Evolutionary conservation across 2,113 vertebrate species (phyloP).

Genomic region (Pleuronectes platessa): DNA sequence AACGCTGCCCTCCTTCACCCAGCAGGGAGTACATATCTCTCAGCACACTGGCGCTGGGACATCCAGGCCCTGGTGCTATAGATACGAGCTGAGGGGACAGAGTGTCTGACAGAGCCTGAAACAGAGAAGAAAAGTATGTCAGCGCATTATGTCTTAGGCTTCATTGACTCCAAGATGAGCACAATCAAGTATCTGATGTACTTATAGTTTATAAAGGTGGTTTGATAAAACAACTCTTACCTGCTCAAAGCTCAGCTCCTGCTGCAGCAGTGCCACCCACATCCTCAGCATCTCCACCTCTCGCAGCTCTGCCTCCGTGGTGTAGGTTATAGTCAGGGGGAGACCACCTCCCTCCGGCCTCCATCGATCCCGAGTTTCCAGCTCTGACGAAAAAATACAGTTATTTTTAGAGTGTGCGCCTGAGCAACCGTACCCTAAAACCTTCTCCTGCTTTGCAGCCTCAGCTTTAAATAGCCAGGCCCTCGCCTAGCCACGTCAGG

Average conservation of each 20-base stretch:
- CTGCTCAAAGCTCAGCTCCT: slow-evolving; percentile 88
- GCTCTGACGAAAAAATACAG: slow-evolving; percentile 70
- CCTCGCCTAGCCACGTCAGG: slow-evolving; percentile 43
- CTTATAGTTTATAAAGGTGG: neutral
- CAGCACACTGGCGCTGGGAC: slow-evolving; percentile 62
- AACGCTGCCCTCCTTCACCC: slow-evolving; percentile 84
- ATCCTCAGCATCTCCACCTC: slow-evolving; percentile 84
- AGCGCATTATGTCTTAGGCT: neutral
- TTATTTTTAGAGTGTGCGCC: slow-evolving; percentile 54
- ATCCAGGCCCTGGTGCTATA: slow-evolving; percentile 31
- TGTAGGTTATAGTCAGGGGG: slow-evolving; percentile 83
- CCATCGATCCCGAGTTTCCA: slow-evolving; percentile 75
- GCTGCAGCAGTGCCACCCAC: slow-evolving; percentile 82
- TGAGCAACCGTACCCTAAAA: slow-evolving; percentile 68
- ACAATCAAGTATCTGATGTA: neutral
- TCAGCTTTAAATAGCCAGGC: slow-evolving; percentile 73
- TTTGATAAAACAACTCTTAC: slow-evolving; percentile 56
- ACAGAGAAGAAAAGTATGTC: slow-evolving; percentile 25
- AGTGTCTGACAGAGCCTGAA: slow-evolving; percentile 84
- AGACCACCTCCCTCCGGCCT: slow-evolving; percentile 62
- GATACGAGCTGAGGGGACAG: slow-evolving; percentile 80
- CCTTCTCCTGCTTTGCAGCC: slow-evolving; percentile 37
- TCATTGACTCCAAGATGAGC: neutral
- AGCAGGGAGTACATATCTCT: slow-evolving; percentile 87
- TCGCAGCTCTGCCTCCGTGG: slow-evolving; percentile 82